A percentile compares a stretch with the other conserved stretches of the same genome.
These are phyloP conservation scores for Orussus abietinus DNA, from an alignment of 1,140 invertebrate species.

Conservation along the genomic window DNA sequence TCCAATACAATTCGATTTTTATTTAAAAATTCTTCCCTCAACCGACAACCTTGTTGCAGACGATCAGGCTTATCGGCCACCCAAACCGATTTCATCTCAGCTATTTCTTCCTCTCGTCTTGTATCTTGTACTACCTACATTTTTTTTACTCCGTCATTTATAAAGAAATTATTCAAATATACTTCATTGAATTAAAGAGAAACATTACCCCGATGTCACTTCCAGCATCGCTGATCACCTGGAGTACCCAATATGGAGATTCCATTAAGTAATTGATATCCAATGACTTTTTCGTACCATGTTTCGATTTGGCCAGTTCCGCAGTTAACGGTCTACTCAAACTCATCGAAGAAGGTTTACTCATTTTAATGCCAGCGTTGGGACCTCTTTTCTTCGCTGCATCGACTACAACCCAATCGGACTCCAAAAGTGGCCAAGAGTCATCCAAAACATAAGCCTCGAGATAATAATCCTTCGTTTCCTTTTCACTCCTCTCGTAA, in stretches of 20 bases:
- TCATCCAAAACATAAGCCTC: slow-evolving; percentile 28
- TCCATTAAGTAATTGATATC: slow-evolving; percentile 1
- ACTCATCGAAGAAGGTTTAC: slow-evolving; percentile 1
- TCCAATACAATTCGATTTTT: slow-evolving; percentile 4
- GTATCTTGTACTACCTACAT: slow-evolving; percentile 26
- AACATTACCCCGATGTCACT: slow-evolving; percentile 8
- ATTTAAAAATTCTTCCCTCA: slow-evolving; percentile 25
- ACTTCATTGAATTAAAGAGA: not conserved
- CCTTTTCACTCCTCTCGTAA: too few relatives aligned
- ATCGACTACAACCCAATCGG: slow-evolving; percentile 27
- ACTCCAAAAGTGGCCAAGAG: slow-evolving; percentile 30
- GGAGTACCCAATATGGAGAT: slow-evolving; percentile 26
- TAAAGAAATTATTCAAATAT: not conserved
- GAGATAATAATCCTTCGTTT: slow-evolving; percentile 16
- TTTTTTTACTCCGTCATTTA: not conserved
- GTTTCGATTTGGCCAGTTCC: slow-evolving; percentile 5
- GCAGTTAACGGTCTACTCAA: not conserved
- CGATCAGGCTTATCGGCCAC: slow-evolving; percentile 23
- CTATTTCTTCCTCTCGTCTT: slow-evolving; percentile 22
- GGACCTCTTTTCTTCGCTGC: slow-evolving; percentile 10
- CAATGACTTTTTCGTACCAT: slow-evolving; percentile 1
- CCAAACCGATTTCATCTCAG: slow-evolving; percentile 29
- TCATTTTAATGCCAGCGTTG: not conserved
- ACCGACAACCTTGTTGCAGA: slow-evolving; percentile 17
- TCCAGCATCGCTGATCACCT: slow-evolving; percentile 16